Percentiles rank a stretch among this genome's conserved stretches.
Conservation (phyloP, 2,113 vertebrate genomes). For the Illadopsis cleaveri region DNA sequence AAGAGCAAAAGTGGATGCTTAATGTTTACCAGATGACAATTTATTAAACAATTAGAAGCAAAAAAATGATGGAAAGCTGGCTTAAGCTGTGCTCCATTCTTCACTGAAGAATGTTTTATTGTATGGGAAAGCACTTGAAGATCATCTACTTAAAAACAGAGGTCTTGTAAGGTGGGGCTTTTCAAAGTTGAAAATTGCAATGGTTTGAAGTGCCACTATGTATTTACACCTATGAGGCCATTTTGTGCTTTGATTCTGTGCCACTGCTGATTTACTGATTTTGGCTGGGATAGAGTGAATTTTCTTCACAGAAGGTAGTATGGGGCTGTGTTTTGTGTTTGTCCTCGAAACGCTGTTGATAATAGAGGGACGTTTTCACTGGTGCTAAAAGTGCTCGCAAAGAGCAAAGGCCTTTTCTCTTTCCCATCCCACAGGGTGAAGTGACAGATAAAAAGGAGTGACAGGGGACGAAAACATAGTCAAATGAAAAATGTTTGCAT, state of each 20-base stretch:
- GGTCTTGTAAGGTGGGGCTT: background rate
- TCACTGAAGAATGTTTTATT: background rate
- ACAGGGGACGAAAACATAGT: background rate
- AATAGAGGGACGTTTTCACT: background rate
- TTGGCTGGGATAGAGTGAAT: background rate
- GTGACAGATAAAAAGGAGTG: background rate
- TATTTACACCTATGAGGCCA: background rate
- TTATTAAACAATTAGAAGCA: conserved; percentile 3
- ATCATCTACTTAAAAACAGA: background rate
- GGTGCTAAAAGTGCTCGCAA: accelerated
- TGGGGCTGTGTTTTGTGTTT: background rate
- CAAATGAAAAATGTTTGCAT: background rate
- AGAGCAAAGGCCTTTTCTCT: background rate
- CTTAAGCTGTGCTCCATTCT: background rate
- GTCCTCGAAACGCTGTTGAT: background rate
- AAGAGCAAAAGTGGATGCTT: background rate
- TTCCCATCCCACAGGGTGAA: background rate
- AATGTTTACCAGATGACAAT: conserved; percentile 32
- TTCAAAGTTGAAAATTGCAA: background rate
- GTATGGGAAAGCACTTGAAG: background rate
- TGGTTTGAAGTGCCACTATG: background rate
- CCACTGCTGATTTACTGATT: background rate
- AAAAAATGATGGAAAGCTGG: background rate
- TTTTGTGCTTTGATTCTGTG: background rate
- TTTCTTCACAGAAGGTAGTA: background rate